Conservation (phyloP, 2,888 invertebrate species). For the Drosophila lutescens region DNA sequence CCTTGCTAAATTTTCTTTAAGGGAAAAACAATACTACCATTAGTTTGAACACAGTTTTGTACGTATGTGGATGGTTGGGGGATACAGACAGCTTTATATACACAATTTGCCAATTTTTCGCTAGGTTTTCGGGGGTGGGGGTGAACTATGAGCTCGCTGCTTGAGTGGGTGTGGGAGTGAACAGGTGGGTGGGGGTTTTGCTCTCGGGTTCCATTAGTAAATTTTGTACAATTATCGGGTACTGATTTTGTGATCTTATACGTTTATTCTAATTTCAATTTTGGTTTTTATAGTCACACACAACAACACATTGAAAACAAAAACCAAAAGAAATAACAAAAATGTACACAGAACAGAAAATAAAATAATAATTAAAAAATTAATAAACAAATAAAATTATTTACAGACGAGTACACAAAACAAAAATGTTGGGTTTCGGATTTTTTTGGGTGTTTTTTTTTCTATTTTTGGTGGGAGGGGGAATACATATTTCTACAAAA, state of each 20-base stretch:
- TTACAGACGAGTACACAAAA: constrained; percentile 65
- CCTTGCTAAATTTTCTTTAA: neutral
- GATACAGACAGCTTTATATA: constrained; percentile 43
- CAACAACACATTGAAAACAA: constrained; percentile 73
- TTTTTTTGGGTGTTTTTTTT: neutral
- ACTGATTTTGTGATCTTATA: constrained; percentile 22
- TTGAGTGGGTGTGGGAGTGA: constrained; percentile 20
- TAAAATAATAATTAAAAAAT: constrained; percentile 29
- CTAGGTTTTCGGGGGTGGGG: constrained; percentile 15
- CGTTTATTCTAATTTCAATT: constrained; percentile 4
- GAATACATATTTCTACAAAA: constrained; percentile 11
- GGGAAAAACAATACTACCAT: neutral
- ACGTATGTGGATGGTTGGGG: constrained; percentile 3
- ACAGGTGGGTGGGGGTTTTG: constrained; percentile 8
- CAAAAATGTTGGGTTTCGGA: constrained; percentile 28
- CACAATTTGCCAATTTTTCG: constrained; percentile 30
- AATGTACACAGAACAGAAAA: constrained; percentile 49
- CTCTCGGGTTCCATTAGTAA: constrained; percentile 45
- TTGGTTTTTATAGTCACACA: constrained; percentile 50
- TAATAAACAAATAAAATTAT: constrained; percentile 45
- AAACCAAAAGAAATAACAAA: constrained; percentile 57
- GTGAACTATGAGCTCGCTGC: constrained; percentile 36
- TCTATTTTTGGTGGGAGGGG: neutral
- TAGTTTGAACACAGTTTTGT: constrained; percentile 5
- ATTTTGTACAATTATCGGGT: constrained; percentile 40